A percentile compares a stretch with the other conserved stretches of the same genome.
Conservation (phyloP, 1,140 invertebrate species). For the Orius laevigatus region DNA sequence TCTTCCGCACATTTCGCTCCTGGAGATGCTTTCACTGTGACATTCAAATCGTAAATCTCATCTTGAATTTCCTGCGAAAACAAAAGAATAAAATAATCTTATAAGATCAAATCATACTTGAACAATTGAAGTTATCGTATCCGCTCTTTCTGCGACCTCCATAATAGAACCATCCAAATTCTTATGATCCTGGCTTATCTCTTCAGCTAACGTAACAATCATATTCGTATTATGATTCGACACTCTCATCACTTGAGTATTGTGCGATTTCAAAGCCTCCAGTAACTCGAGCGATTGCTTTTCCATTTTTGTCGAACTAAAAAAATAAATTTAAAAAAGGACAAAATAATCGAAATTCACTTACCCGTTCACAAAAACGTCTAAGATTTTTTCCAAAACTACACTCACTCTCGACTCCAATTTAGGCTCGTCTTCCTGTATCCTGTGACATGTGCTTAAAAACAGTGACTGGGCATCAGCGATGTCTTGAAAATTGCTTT, state of each 20-base stretch:
- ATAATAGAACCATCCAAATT: constrained; percentile 4
- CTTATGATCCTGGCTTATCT: constrained; percentile 16
- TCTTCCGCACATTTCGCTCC: neutral
- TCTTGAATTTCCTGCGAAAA: constrained; percentile 20
- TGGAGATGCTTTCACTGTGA: neutral
- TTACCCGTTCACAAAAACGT: constrained; percentile 38
- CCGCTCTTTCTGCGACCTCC: constrained; percentile 10
- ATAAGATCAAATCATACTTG: constrained; percentile 14
- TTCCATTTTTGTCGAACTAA: constrained; percentile 29
- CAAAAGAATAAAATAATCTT: neutral
- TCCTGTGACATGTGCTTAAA: constrained; percentile 37
- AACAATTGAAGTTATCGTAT: constrained; percentile 12
- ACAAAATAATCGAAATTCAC: constrained; percentile 15
- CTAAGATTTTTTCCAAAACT: constrained; percentile 37
- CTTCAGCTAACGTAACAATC: constrained; percentile 15
- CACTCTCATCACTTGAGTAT: constrained; percentile 18
- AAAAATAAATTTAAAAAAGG: constrained; percentile 19
- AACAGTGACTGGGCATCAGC: constrained; percentile 38
- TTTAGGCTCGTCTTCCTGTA: constrained; percentile 38
- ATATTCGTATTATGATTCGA: constrained; percentile 18
- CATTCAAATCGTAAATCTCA: constrained; percentile 7
- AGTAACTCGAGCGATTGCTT: constrained; percentile 30
- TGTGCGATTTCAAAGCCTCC: constrained; percentile 21
- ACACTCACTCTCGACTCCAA: constrained; percentile 34
- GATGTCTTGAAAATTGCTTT: constrained; percentile 29